A percentile compares a stretch with the other conserved stretches of the same genome.
Evolutionary conservation across 1,140 invertebrate genomes (phyloP).

Genomic region (Thalassaphorura encarpata): DNA sequence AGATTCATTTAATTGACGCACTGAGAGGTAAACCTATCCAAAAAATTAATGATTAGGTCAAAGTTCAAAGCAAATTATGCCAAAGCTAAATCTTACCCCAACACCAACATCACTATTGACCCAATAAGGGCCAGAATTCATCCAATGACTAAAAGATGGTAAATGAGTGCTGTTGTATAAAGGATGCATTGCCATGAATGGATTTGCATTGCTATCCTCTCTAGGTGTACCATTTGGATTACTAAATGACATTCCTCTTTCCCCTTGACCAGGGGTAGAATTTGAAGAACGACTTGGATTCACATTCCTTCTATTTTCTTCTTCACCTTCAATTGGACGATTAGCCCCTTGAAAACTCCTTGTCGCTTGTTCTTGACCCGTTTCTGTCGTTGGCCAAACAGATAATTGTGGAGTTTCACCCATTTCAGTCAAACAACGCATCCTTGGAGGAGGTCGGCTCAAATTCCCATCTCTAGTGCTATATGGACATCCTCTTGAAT

Average conservation of each 20-base stretch:
- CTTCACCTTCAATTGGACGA: neutral
- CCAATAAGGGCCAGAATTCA: slow-evolving; percentile 7
- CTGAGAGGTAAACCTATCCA: neutral
- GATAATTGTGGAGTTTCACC: slow-evolving; percentile 17
- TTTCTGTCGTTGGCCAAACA: slow-evolving; percentile 29
- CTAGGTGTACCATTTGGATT: no score
- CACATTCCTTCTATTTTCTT: no score
- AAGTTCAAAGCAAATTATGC: no score
- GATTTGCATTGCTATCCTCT: no score
- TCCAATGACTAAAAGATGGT: slow-evolving; percentile 7
- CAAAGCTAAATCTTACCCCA: no score
- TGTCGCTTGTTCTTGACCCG: slow-evolving; percentile 9
- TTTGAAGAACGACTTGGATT: no score
- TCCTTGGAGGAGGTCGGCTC: slow-evolving; percentile 22
- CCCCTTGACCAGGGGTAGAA: no score
- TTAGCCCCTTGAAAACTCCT: neutral
- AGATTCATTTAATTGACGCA: neutral
- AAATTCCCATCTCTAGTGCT: slow-evolving; percentile 6
- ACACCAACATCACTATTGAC: slow-evolving; percentile 13
- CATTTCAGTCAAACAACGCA: slow-evolving; percentile 24
- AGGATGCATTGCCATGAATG: no score
- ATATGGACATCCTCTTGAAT: slow-evolving; percentile 29
- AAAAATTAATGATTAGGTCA: no score
- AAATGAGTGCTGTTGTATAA: neutral
- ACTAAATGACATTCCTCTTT: no score